Base-by-base conservation (phyloP, 2,888 invertebrate species). In the Meloe dianella region DNA sequence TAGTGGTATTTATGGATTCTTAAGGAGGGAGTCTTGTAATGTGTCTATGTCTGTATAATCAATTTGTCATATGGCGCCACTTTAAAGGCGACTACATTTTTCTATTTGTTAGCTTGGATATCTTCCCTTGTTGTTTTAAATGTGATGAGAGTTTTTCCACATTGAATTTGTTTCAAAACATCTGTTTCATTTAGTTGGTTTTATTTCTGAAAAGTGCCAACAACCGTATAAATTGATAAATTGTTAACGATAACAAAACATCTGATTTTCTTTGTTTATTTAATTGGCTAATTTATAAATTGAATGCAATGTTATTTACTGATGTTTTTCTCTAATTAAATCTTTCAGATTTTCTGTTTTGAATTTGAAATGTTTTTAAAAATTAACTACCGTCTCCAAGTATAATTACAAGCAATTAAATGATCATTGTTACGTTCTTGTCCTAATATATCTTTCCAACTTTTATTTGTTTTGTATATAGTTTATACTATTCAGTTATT, bases 61-160 rank as follows among this genome's bases (percentile, higher is more conserved):
- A 64, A 64, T 64, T 64, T 64, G 59, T 64, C 64, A 64, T 20
- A 27, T 60, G 64, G 64, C 64, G 59, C 64, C 59, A 64, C 29
- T 64, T 64, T 59, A 59, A 64, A 59, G 30, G 17, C 32, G 51
- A 14, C 35, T 56, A 41, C 17, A 41, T 17, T 41, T 17, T 8
- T 17, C 17, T 7, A 17, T 41, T 41, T 41, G 41, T 41, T 41
- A 2, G 12, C 14, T 35, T 2, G 41, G 8, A 17, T 17, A 17
- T 41, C 8, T 8, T n/a, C 41, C 41, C 1, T 12, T 2, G 35
- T 35, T 35, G n/a, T 47, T 9, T 47, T 3, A 5, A 32, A 10
- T 27, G 4, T 27, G 27, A 14, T 1, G 12, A 35, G 35, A 14
- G 35, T 7, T 10, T 14, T 14, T 35, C 35, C 35, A 35, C 2